These are phyloP conservation scores for Spilarctia lutea DNA, from an alignment of 2,888 invertebrate genomes.

Conservation along the genomic window DNA sequence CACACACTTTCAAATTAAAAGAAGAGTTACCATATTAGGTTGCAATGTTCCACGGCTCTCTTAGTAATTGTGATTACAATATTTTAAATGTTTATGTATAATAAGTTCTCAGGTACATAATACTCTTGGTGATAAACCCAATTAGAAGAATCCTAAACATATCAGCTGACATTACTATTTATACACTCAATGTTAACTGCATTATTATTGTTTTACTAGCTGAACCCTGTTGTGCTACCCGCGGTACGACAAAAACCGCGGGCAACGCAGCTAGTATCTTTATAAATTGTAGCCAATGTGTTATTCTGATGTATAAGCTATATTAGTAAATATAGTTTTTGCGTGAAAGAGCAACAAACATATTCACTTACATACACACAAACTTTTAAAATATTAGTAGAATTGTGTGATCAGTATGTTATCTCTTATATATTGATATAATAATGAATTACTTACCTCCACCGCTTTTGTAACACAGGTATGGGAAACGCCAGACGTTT, in stretches of 20 bases:
- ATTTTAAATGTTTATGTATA: background rate
- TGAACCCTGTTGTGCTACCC: too few species aligned
- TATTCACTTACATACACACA: too few species aligned
- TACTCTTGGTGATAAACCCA: background rate
- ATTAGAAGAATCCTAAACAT: background rate
- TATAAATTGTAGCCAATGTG: too few species aligned
- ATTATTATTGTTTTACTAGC: background rate
- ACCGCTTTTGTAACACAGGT: conserved; percentile 96
- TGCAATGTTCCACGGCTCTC: background rate
- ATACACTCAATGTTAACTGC: background rate
- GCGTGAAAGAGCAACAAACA: too few species aligned
- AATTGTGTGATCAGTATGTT: background rate
- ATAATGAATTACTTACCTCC: conserved; percentile 88
- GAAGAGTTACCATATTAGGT: too few species aligned
- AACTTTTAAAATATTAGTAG: too few species aligned
- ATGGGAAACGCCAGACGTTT: conserved; percentile 97
- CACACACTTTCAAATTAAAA: too few species aligned
- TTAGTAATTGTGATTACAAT: background rate
- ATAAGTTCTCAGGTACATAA: background rate
- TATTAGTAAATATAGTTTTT: too few species aligned
- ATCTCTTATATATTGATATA: background rate
- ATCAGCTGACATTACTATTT: background rate
- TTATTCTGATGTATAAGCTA: too few species aligned
- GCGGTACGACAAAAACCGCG: too few species aligned
- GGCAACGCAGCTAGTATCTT: too few species aligned